Evolutionary conservation across 2,888 invertebrate genomes (phyloP), one percentile per base, ranked within the genome.

Genomic region (Mythimna albipuncta): DNA sequence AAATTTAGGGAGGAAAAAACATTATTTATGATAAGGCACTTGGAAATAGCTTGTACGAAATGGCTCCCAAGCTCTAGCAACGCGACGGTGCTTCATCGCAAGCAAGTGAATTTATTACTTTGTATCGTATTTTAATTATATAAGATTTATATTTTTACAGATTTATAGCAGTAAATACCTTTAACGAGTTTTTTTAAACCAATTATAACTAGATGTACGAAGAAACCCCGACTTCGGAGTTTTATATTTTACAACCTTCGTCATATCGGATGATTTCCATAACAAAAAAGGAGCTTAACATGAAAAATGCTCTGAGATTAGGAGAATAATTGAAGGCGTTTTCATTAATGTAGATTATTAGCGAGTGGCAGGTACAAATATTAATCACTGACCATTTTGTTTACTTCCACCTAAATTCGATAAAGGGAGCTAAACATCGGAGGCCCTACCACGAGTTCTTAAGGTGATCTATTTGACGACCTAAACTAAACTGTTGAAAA

Each of bases 121-220:
- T 81, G 84, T 87, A 89, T 86, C 88, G 81, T 88, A 89, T 88
- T 91, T 90, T 90, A 90, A 91, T 91, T 88, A 89, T 85, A 84
- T 78, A 84, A 87, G 85, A 88, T 88, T 88, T 85, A 85, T 85
- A 84, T 83, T 87, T 87, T 87, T 81, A 61, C 68, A 79, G 85
- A 90, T 90, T 89, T 90, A 90, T 88, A 69, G 81, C 84, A 55
- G 74, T 76, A 70, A 69, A 68, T 77, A 82, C 63, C 44, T 74
- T 75, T 79, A 80, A 82, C 69, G 76, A 84, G 72, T 76, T 85
- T 81, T 76, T 76, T 72, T 52, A 9, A 81, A 76, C 41, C 55
- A 77, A 77, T 72, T 77, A 79, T 71, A 13, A 47, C 44, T 47
- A 13, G 13, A 47, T 47, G 44, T 47, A 47, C 5, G 44, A 47